Evolutionary conservation across 2,888 invertebrate genomes (phyloP), one percentile per base, ranked within the genome.

Genomic region (Acronicta leporina): DNA sequence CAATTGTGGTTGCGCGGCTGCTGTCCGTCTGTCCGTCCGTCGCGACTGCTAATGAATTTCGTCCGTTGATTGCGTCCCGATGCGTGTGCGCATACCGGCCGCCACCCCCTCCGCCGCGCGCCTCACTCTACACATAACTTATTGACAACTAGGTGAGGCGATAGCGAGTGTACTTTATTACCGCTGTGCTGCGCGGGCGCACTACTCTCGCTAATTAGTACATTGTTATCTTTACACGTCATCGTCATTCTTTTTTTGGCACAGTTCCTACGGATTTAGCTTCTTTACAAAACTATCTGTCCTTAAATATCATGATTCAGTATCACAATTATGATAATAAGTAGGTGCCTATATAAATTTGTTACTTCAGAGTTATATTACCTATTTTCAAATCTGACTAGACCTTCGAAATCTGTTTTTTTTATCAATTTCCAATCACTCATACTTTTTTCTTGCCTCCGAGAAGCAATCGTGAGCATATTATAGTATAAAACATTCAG

Each of bases 41-140:
- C 81, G 83, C 84, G 80, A 75, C 81, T 75, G 78, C 73, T 79
- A 81, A 80, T 80, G 80, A 80, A 81, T 79, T 71, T 75, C 42
- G 78, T 68, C 71, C 66, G 68, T 80, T 80, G 75, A 75, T 70
- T 77, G 69, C 70, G 61, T 63, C 64, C 47, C 48, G 58, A 54
- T 62, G 62, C 72, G 64, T 56, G 60, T 10, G 64, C 59, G 44
- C 55, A 52, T 52, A 38, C 47, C 57, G 13, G 38, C 30, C 27
- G 10, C 38, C 38, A 33, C n/a, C 54, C 56, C 53, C 53, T 33
- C 10, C 51, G 27, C 62, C 53, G 43, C 50, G 55, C 4, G 41
- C 33, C 50, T 2, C 14, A 40, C 27, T 50, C 13, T 27, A 15
- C 44, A 59, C 75, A 53, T 73, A 68, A 75, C 50, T 78, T 75